Evolutionary conservation across 2,797 vertebrate species (phyloP).

Genomic region (Acrossocheilus fasciatus): DNA sequence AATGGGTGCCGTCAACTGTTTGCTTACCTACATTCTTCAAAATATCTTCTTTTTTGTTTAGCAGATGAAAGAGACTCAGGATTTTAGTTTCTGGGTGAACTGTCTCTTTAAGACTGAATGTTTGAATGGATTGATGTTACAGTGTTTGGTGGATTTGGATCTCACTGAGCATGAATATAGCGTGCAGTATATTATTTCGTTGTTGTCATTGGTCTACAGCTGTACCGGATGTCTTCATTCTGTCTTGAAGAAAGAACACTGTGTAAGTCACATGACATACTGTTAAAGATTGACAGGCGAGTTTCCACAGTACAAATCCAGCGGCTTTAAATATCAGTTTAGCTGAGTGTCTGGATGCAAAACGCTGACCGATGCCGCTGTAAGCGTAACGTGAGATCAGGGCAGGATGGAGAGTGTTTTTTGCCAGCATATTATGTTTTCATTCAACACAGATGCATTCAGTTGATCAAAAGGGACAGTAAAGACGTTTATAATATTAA

Average conservation of each 20-base stretch:
- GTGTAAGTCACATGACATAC: slow-evolving; percentile 1
- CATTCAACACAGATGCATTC: too few relatives aligned
- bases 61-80: not conserved
- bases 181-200: not conserved
- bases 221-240: not conserved
- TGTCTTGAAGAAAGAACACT: not conserved
- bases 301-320: not conserved
- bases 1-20: too few relatives aligned
- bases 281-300: not conserved
- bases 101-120: not conserved
- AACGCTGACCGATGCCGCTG: not conserved
- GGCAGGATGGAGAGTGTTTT: not conserved
- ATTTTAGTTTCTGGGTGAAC: not conserved
- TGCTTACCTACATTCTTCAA: too few relatives aligned
- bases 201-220: not conserved
- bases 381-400: not conserved
- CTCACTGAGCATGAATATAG: not conserved
- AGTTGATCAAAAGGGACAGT: too few relatives aligned
- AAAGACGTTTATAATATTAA: not conserved
- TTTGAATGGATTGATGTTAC: too few relatives aligned
- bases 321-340: not conserved
- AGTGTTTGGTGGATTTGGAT: not conserved
- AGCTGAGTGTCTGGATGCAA: not conserved
- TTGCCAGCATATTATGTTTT: not conserved
- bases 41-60: too few relatives aligned